These are phyloP conservation scores for Spodoptera exigua DNA, from an alignment of 2,888 invertebrate genomes.

Conservation along the genomic window DNA sequence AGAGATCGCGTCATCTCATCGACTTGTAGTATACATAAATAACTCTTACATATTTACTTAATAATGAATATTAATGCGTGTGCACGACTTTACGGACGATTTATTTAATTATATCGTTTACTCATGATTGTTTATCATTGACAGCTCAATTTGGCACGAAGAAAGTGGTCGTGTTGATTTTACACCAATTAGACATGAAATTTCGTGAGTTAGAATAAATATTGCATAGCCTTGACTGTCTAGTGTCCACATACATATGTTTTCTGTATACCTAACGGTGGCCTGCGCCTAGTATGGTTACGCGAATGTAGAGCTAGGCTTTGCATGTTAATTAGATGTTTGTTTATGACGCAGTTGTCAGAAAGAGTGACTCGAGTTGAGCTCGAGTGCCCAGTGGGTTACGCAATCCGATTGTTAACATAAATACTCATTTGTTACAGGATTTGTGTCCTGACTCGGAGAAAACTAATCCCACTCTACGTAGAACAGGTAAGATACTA, in stretches of 20 bases:
- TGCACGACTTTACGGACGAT: conserved; percentile 56
- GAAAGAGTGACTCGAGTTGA: conserved; percentile 4
- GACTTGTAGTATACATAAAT: conserved; percentile 22
- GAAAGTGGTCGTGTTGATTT: conserved; percentile 75
- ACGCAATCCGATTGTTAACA: conserved; percentile 43
- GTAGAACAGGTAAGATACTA: conserved; percentile 60
- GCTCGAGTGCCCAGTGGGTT: conserved; percentile 24
- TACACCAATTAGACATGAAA: conserved; percentile 57
- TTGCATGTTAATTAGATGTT: conserved; percentile 47
- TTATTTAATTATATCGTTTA: conserved; percentile 62
- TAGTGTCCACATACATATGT: conserved; percentile 17
- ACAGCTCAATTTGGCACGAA: conserved; percentile 70
- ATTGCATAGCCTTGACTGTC: conserved; percentile 54
- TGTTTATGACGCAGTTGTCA: conserved; percentile 39
- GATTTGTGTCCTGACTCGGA: conserved; percentile 62
- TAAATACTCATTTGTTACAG: conserved; percentile 66
- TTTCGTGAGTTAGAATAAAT: conserved; percentile 52
- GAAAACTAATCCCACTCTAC: conserved; percentile 42
- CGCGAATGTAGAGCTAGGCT: conserved; percentile 47
- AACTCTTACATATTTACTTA: conserved; percentile 30
- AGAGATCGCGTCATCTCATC: background rate
- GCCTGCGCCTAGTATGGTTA: conserved; percentile 45
- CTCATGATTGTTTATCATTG: conserved; percentile 49
- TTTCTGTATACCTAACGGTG: conserved; percentile 50
- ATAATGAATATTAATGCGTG: conserved; percentile 56